Conservation (phyloP, 2,888 invertebrate species). For the Steinernema scapterisci region DNA sequence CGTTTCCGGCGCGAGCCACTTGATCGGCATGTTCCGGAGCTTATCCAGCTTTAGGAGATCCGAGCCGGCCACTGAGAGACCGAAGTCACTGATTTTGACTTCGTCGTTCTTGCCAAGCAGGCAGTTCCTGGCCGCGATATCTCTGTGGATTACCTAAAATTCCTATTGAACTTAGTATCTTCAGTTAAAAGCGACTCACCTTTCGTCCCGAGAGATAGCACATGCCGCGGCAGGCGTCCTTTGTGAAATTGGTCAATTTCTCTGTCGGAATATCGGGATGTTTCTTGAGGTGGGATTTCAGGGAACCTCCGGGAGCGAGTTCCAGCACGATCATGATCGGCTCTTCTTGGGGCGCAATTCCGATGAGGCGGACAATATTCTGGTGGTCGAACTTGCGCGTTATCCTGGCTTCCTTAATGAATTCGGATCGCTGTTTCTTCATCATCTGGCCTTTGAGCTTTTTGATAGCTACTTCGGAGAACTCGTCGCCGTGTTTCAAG, state of each 20-base stretch:
- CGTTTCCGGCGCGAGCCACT: constrained; percentile 55
- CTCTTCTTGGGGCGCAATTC: constrained; percentile 42
- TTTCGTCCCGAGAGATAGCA: constrained; percentile 38
- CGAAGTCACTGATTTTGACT: constrained; percentile 41
- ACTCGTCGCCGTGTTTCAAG: constrained; percentile 34
- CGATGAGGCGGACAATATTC: constrained; percentile 38
- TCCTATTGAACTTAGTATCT: constrained; percentile 8
- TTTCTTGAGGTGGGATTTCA: constrained; percentile 39
- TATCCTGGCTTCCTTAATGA: constrained; percentile 38
- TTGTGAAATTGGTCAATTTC: constrained; percentile 28
- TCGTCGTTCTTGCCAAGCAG: constrained; percentile 39
- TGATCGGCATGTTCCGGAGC: constrained; percentile 49
- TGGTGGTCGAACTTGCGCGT: constrained; percentile 36
- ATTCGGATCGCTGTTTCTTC: constrained; percentile 35
- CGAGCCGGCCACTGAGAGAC: constrained; percentile 37
- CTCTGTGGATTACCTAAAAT: constrained; percentile 38
- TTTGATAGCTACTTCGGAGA: constrained; percentile 39
- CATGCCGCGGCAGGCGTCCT: constrained; percentile 42
- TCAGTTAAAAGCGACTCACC: not conserved
- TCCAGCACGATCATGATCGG: constrained; percentile 41
- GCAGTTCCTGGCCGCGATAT: constrained; percentile 41
- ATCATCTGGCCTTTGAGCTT: constrained; percentile 35
- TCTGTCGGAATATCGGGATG: constrained; percentile 33
- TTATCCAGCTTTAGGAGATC: constrained; percentile 44
- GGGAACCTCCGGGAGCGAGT: constrained; percentile 44